A percentile compares a stretch with the other conserved stretches of the same genome.
These are phyloP conservation scores for Eucera pruinosa DNA, from an alignment of 2,888 invertebrate genomes.

Conservation along the genomic window DNA sequence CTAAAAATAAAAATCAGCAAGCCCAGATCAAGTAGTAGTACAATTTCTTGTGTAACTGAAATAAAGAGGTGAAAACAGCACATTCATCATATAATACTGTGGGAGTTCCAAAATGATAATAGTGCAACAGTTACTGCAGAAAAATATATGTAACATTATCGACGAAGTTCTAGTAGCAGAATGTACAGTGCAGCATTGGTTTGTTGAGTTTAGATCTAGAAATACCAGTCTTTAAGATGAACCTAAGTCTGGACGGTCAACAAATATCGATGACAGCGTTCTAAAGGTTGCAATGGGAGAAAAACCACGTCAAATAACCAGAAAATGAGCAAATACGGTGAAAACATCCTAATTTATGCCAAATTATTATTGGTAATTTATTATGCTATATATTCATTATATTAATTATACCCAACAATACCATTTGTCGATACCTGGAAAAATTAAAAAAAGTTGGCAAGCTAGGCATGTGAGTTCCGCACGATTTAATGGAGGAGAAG, in stretches of 20 bases:
- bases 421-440: too few relatives aligned
- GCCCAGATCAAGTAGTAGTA: not conserved
- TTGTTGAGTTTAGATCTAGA: constrained; percentile 22
- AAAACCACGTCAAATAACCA: not conserved
- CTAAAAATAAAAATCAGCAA: not conserved
- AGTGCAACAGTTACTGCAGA: constrained; percentile 5
- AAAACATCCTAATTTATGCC: too few relatives aligned
- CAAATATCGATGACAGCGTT: constrained; percentile 12
- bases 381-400: too few relatives aligned
- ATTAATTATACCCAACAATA: too few relatives aligned
- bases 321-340: not conserved
- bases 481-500: not conserved
- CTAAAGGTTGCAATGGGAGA: not conserved
- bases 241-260: constrained; percentile 7
- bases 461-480: too few relatives aligned
- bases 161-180: constrained; percentile 16
- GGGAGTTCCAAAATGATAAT: too few relatives aligned
- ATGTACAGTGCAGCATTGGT: constrained; percentile 26
- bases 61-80: constrained; percentile 33
- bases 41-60: not conserved
- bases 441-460: not conserved
- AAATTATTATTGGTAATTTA: too few relatives aligned
- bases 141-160: not conserved
- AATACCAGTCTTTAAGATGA: constrained; percentile 27
- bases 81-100: constrained; percentile 29